A percentile compares a stretch with the other conserved stretches of the same genome.
Evolutionary conservation across 2,888 invertebrate genomes (phyloP).

Genomic region (Drosophila vallismaia): DNA sequence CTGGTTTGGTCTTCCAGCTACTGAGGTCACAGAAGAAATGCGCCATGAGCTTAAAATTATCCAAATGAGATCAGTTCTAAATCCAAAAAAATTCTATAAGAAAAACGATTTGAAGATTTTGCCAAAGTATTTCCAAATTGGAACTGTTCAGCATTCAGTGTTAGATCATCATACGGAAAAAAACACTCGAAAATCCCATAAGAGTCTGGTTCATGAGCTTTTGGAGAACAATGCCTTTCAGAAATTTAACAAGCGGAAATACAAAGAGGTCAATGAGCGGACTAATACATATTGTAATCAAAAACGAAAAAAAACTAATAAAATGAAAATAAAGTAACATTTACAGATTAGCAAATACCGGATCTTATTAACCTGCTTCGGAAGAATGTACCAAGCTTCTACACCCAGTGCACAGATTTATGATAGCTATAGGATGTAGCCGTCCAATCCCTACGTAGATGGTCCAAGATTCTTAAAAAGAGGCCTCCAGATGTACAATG

Average conservation of each 20-base stretch:
- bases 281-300: constrained; percentile 89
- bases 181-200: constrained; percentile 93
- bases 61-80: constrained; percentile 95
- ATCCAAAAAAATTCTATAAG: constrained; percentile 98
- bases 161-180: constrained; percentile 94
- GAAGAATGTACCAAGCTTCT: too few species aligned
- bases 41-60: constrained; percentile 94
- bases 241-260: constrained; percentile 91
- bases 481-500: too few species aligned
- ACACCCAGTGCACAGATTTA: too few species aligned
- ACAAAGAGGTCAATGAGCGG: constrained; percentile 89
- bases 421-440: too few species aligned
- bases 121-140: constrained; percentile 97
- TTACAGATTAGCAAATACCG: neutral
- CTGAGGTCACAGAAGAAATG: constrained; percentile 94
- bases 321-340: neutral
- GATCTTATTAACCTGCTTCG: too few species aligned
- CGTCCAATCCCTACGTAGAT: too few species aligned
- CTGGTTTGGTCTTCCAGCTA: constrained; percentile 96
- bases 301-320: constrained; percentile 85
- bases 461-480: too few species aligned
- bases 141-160: constrained; percentile 92
- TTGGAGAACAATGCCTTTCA: constrained; percentile 94
- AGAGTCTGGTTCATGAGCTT: constrained; percentile 96
- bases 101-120: constrained; percentile 93